A percentile compares a stretch with the other conserved stretches of the same genome.
Evolutionary conservation across 2,113 vertebrate species (phyloP).

Genomic region (Varanus salvator): DNA sequence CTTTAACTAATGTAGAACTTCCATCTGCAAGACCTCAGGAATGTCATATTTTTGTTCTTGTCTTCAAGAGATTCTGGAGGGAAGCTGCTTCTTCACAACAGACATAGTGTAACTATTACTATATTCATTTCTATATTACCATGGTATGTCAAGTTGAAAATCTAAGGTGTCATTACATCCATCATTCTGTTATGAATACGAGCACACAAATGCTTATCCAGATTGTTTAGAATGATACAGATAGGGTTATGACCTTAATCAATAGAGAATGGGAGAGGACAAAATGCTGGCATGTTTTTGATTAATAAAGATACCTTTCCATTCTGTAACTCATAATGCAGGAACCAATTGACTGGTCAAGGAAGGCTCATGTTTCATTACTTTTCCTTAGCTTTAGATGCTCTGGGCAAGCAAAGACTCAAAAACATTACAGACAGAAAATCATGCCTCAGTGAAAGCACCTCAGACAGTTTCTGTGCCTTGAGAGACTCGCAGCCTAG

Average conservation of each 20-base stretch:
- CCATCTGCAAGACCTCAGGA: not conserved
- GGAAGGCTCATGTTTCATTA: too few relatives aligned
- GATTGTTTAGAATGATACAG: not conserved
- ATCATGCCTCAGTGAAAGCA: not conserved
- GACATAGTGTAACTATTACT: too few relatives aligned
- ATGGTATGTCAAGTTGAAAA: slow-evolving; percentile 11
- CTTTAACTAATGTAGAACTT: not conserved
- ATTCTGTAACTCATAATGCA: not conserved
- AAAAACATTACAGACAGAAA: not conserved
- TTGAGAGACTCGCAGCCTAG: not conserved
- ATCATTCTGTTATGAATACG: not conserved
- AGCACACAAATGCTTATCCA: not conserved
- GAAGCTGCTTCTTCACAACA: slow-evolving; percentile 43
- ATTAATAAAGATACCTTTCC: not conserved
- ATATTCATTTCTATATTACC: too few relatives aligned
- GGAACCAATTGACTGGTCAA: too few relatives aligned
- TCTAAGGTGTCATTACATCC: not conserved
- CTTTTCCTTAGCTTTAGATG: not conserved
- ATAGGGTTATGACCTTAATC: not conserved
- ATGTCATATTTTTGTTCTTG: not conserved
- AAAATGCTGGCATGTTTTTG: not conserved
- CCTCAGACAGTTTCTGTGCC: not conserved
- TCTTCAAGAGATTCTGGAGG: slow-evolving; percentile 31
- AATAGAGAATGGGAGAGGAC: not conserved
- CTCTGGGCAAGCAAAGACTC: not conserved